Conservation (phyloP, 2,113 vertebrate genomes). For the Istiophorus platypterus region DNA sequence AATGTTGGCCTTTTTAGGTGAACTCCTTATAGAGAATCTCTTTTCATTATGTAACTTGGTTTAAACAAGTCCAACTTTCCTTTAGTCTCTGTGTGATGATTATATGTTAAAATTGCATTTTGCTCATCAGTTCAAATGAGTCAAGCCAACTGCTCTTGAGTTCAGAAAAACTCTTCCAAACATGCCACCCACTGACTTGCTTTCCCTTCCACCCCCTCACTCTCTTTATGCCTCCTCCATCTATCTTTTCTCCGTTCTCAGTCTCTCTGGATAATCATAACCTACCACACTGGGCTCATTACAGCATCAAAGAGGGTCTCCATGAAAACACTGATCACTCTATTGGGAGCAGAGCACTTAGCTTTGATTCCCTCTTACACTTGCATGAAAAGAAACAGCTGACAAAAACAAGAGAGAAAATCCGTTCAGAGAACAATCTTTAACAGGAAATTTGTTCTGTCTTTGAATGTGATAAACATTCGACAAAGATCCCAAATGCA, state of each 20-base stretch:
- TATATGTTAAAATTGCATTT: constrained; percentile 32
- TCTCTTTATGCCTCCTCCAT: constrained; percentile 47
- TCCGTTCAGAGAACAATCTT: constrained; percentile 35
- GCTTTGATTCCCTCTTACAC: constrained; percentile 64
- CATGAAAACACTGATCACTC: constrained; percentile 63
- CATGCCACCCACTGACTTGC: constrained; percentile 54
- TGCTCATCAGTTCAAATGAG: constrained; percentile 35
- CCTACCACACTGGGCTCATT: constrained; percentile 68
- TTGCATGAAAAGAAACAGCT: constrained; percentile 55
- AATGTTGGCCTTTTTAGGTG: neutral
- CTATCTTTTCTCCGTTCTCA: constrained; percentile 36
- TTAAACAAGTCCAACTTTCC: neutral
- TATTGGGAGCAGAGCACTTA: constrained; percentile 51
- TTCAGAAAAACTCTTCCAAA: constrained; percentile 43
- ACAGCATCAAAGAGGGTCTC: constrained; percentile 69
- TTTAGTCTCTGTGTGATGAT: neutral
- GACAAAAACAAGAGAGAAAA: constrained; percentile 33
- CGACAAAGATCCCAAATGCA: neutral
- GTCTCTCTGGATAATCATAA: constrained; percentile 71
- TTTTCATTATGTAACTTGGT: neutral
- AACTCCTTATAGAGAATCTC: neutral
- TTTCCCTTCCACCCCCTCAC: constrained; percentile 37
- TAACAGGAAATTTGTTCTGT: constrained; percentile 10
- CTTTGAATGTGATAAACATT: constrained; percentile 45
- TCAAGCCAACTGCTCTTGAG: constrained; percentile 41